These are phyloP conservation scores for Hymenopus coronatus DNA, from an alignment of 2,888 invertebrate species.

Conservation along the genomic window DNA sequence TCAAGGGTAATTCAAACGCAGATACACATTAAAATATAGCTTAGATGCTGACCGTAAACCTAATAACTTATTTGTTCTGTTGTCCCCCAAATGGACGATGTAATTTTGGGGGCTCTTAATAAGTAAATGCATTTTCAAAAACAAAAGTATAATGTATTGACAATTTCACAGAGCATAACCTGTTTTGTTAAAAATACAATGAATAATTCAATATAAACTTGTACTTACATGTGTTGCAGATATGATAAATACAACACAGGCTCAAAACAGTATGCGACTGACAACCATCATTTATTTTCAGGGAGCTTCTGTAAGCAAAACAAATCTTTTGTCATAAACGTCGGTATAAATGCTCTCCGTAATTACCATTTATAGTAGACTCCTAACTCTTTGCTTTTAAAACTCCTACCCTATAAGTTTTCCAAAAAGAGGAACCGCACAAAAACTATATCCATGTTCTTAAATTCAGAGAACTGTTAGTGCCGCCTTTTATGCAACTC, in stretches of 20 bases:
- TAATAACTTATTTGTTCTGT: too few relatives aligned
- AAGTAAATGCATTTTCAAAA: too few relatives aligned
- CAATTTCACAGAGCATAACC: too few relatives aligned
- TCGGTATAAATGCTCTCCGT: neutral
- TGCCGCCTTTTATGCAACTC: neutral
- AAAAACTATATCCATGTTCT: neutral
- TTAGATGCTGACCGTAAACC: too few relatives aligned
- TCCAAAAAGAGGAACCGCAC: neutral
- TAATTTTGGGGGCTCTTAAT: too few relatives aligned
- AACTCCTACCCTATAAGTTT: neutral
- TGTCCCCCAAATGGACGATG: too few relatives aligned
- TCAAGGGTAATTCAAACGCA: too few relatives aligned
- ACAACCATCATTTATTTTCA: neutral
- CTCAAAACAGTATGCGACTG: constrained; percentile 4
- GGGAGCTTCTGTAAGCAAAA: neutral
- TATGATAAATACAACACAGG: neutral
- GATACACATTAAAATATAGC: too few relatives aligned
- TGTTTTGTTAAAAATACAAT: neutral
- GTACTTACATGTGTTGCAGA: constrained; percentile 27
- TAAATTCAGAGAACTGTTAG: neutral
- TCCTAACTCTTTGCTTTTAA: neutral
- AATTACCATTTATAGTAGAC: neutral
- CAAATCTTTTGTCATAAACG: neutral
- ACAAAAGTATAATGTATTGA: too few relatives aligned
- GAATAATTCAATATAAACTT: neutral